Conservation (phyloP, 2,113 vertebrate species). For the Paramormyrops kingsleyae region DNA sequence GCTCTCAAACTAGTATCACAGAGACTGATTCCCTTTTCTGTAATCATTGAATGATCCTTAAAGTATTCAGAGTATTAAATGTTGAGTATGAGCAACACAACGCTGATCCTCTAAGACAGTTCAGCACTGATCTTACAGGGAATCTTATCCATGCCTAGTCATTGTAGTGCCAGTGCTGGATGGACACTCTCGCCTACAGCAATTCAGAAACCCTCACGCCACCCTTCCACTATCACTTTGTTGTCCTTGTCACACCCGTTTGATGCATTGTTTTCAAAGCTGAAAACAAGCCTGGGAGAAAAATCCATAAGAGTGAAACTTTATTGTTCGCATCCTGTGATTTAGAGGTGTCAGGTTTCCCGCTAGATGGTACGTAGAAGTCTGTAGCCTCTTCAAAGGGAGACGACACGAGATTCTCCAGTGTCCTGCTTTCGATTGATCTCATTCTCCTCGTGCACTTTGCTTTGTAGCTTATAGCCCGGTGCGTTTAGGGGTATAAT, state of each 20-base stretch:
- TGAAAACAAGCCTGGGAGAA: not conserved
- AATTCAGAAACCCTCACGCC: not conserved
- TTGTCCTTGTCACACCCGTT: not conserved
- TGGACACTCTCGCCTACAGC: not conserved
- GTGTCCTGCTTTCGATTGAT: not conserved
- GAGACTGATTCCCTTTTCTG: not conserved
- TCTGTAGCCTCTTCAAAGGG: not conserved
- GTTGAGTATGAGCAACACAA: not conserved
- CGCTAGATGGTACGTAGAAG: not conserved
- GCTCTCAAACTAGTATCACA: not conserved
- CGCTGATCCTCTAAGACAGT: not conserved
- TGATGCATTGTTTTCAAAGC: not conserved
- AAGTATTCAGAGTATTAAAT: not conserved
- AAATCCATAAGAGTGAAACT: not conserved
- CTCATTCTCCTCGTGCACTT: not conserved
- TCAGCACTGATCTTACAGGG: not conserved
- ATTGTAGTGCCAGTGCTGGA: not conserved
- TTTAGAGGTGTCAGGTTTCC: constrained; percentile 12
- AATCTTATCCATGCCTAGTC: not conserved
- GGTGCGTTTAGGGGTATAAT: not conserved
- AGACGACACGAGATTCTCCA: not conserved
- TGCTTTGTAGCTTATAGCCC: not conserved
- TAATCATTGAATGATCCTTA: not conserved
- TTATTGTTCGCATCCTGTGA: constrained; percentile 5
- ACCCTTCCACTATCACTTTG: not conserved